Evolutionary conservation across 2,113 vertebrate species (phyloP), one percentile per base, ranked within the genome.

Genomic region (Dipodomys stephensi): DNA sequence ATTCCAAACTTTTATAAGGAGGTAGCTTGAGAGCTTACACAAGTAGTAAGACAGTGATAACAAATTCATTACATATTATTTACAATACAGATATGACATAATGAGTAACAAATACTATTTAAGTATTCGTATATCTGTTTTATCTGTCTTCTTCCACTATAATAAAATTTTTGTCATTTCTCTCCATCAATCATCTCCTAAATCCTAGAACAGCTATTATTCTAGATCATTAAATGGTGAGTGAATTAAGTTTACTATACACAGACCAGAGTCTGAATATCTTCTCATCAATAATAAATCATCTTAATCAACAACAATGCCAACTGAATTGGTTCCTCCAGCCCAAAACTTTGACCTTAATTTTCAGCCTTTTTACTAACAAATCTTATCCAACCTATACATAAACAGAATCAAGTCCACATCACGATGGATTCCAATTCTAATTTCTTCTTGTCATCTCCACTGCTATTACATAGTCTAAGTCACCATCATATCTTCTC

Each of bases 1-100:
- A 16, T 25, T 80, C 71, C 69, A 80, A 7, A 11, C 18, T 32
- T 94, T 92, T 64, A 78, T 72, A 76, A 85, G 57, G 35, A 95
- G 60, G 69, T 80, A 15, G 32, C 20, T 78, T 85, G 46, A 92
- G n/a, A 79, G 13, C 13, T 86, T 57, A 79, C 46, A 83, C 93
- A 22, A 7, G 27, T 28, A 92, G 15, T 53, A 65, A 94, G 13
- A 0, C 7, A 44, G 35, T 68, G 46, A 72, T 19, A 79, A 87
- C 4, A 77, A 85, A 39, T 53, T 91, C 80, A 94, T 22, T 72
- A 27, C 0, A 4, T 39, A 28, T 65, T 91, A 68, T 74, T 89
- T 83, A 60, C 68, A 92, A 74, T 74, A 39, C 11, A 53, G 49
- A 9, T 53, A 53, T 11, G 49, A 53, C 49, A 53, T 9, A 53